These are phyloP conservation scores for Sebastes umbrosus DNA, from an alignment of 2,797 vertebrate genomes.

Conservation along the genomic window DNA sequence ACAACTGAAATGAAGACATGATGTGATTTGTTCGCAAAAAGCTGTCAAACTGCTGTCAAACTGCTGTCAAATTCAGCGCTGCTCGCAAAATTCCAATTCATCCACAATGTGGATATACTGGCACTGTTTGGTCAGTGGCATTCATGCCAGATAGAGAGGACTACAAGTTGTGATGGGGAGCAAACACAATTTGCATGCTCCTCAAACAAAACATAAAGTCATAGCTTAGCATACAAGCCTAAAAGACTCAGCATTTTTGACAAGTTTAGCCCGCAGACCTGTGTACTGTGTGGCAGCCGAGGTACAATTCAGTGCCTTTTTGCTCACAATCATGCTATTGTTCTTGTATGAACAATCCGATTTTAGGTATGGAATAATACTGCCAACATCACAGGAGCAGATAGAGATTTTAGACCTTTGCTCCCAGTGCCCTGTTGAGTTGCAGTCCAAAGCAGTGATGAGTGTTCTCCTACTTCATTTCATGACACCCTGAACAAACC, in stretches of 20 bases:
- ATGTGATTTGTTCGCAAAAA: not conserved
- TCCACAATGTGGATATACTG: not conserved
- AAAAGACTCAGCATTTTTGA: not conserved
- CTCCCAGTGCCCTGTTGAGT: not conserved
- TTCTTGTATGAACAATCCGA: not conserved
- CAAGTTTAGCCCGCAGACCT: not conserved
- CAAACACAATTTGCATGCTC: not conserved
- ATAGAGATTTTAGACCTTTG: not conserved
- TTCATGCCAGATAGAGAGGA: not conserved
- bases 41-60: not conserved
- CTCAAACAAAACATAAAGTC: not conserved
- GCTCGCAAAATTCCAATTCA: not conserved
- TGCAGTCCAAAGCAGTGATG: not conserved
- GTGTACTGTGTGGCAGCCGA: not conserved
- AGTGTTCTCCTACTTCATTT: conserved; percentile 10
- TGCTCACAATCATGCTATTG: not conserved
- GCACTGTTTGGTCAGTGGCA: not conserved
- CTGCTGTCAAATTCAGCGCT: not conserved
- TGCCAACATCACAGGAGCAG: not conserved
- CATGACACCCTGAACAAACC: conserved; percentile 18
- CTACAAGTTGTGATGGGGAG: not conserved
- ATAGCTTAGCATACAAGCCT: not conserved
- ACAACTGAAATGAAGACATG: not conserved
- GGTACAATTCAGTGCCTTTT: not conserved
- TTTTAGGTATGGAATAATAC: not conserved